These are phyloP conservation scores for Pangasius sanitwongsei DNA, from an alignment of 2,797 vertebrate genomes.

Conservation along the genomic window DNA sequence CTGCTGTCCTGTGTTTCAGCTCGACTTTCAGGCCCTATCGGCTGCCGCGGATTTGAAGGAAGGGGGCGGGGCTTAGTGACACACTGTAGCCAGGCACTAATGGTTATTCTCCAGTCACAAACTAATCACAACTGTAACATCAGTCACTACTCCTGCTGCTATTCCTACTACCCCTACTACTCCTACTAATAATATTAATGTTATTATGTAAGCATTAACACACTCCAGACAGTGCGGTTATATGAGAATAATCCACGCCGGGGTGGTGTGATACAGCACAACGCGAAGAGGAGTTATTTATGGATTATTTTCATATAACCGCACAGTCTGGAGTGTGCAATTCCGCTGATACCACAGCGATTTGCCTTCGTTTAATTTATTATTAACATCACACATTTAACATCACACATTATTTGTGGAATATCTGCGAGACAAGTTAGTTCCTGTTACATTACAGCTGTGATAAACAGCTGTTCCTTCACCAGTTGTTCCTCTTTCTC, in stretches of 20 bases:
- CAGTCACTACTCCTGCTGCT: neutral
- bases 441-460: neutral
- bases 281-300: too few species aligned
- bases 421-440: neutral
- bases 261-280: too few species aligned
- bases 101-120: neutral
- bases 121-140: neutral
- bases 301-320: too few species aligned
- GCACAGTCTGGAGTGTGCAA: too few species aligned
- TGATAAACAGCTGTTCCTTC: neutral
- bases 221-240: too few species aligned
- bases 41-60: constrained; percentile 18
- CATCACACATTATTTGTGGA: neutral
- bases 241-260: too few species aligned
- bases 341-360: too few species aligned
- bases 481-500: too few species aligned
- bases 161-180: neutral
- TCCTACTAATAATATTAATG: neutral
- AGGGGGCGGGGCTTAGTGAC: constrained; percentile 41
- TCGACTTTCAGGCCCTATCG: constrained; percentile 21
- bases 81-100: constrained; percentile 40
- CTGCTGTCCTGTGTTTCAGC: neutral
- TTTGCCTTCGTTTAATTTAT: too few species aligned
- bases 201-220: neutral
- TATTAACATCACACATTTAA: too few species aligned